Evolutionary conservation across 2,888 invertebrate species (phyloP).

Genomic region (Psylliodes chrysocephalus): DNA sequence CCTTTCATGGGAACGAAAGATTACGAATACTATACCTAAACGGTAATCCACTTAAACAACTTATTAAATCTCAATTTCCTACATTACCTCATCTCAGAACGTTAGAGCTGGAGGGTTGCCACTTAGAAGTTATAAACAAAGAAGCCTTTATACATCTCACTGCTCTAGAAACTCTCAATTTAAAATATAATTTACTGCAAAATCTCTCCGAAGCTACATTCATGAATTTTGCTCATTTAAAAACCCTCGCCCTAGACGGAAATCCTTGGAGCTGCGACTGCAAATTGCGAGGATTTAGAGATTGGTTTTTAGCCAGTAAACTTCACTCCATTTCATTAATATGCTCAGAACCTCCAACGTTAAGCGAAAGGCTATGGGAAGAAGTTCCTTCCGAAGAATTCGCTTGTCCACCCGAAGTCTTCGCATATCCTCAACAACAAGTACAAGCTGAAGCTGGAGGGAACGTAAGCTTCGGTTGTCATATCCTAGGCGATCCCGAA

Average conservation of each 20-base stretch:
- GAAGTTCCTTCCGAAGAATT: conserved; percentile 79
- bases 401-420: conserved; percentile 83
- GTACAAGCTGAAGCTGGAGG: conserved; percentile 82
- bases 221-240: conserved; percentile 79
- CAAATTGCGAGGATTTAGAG: conserved; percentile 82
- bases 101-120: conserved; percentile 83
- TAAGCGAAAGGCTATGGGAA: conserved; percentile 81
- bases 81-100: conserved; percentile 81
- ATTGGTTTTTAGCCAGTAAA: conserved; percentile 84
- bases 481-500: conserved; percentile 84
- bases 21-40: conserved; percentile 80
- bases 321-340: conserved; percentile 76
- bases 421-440: conserved; percentile 52
- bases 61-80: conserved; percentile 84
- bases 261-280: conserved; percentile 95
- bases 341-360: conserved; percentile 77
- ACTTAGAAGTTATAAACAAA: conserved; percentile 78
- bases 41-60: conserved; percentile 81
- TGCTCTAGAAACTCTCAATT: conserved; percentile 78
- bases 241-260: conserved; percentile 82
- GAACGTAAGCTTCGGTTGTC: conserved; percentile 84
- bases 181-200: conserved; percentile 83
- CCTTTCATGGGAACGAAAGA: conserved; percentile 86
- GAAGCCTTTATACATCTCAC: conserved; percentile 81
- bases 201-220: conserved; percentile 75